These are phyloP conservation scores for Rhizoglyphus robini DNA, from an alignment of 1,140 invertebrate species.

Conservation along the genomic window DNA sequence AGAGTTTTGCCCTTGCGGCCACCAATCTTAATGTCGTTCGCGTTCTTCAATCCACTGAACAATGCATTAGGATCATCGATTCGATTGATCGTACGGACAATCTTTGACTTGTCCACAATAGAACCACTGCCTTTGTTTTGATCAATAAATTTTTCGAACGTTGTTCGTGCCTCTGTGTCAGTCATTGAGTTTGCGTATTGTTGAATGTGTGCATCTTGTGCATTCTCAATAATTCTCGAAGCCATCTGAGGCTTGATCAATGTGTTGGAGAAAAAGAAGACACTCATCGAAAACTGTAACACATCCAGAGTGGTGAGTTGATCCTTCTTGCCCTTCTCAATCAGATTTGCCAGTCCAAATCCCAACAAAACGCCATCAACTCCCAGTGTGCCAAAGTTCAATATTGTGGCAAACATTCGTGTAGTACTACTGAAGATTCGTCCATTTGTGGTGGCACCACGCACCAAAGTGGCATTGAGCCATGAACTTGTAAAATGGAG, in stretches of 20 bases:
- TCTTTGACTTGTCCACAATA: conserved; percentile 6
- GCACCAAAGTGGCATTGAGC: not conserved
- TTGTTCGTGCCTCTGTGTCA: not conserved
- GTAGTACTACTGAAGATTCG: not conserved
- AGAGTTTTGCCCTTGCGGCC: not conserved
- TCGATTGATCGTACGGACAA: conserved; percentile 1
- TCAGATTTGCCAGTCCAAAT: conserved; percentile 9
- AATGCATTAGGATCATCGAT: not conserved
- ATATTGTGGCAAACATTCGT: conserved; percentile 3
- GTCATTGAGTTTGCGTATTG: not conserved
- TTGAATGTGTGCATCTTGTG: conserved; percentile 5
- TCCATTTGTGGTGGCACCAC: not conserved
- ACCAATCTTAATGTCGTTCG: not conserved
- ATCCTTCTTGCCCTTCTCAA: not conserved
- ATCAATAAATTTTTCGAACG: conserved; percentile 1
- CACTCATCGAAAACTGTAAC: conserved; percentile 1
- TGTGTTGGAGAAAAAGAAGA: conserved; percentile 6
- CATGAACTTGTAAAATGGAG: not conserved
- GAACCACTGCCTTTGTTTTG: conserved; percentile 2
- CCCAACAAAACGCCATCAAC: conserved; percentile 2
- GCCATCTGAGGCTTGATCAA: conserved; percentile 4
- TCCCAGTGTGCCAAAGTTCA: not conserved
- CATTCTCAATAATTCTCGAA: not conserved
- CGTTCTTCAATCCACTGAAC: not conserved
- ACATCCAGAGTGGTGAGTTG: not conserved